phyloP scores from a whole-genome alignment of 2,797 vertebrate species.

The Bradypodion pumilum region DNA sequence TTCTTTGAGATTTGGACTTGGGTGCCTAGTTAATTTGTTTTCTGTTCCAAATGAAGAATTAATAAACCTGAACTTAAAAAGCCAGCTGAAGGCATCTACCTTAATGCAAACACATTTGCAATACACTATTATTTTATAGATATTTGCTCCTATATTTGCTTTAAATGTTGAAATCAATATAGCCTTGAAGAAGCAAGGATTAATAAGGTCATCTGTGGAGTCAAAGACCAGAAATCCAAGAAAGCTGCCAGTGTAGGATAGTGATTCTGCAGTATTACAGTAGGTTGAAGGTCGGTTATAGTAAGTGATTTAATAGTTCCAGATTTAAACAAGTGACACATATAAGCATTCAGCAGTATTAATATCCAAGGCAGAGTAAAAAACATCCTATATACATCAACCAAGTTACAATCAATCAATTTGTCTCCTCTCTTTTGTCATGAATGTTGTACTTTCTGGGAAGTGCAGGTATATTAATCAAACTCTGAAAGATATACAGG shows the following conservation, averaged over 20 bases:
- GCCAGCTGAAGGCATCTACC: not conserved
- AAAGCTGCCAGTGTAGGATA: not conserved
- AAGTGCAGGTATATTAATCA: not conserved
- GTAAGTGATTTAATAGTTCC: not conserved
- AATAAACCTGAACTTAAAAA: not conserved
- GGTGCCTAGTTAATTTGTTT: not conserved
- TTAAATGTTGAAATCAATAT: not conserved
- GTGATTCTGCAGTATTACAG: not conserved
- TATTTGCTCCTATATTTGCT: not conserved
- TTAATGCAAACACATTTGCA: not conserved
- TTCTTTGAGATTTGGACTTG: not conserved
- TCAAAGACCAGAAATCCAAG: not conserved
- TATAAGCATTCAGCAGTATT: not conserved
- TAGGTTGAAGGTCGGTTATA: not conserved
- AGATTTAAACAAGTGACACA: not conserved
- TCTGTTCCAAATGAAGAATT: not conserved
- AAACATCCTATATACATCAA: not conserved
- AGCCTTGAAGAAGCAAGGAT: slow-evolving; percentile 4
- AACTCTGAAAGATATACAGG: not conserved
- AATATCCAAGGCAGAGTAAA: not conserved
- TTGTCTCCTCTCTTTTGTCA: not conserved
- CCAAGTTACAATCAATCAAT: not conserved
- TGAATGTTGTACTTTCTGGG: not conserved
- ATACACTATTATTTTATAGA: not conserved
- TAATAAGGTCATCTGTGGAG: not conserved